Evolutionary conservation across 2,113 vertebrate species (phyloP).

Genomic region (Brevimyrus niger): DNA sequence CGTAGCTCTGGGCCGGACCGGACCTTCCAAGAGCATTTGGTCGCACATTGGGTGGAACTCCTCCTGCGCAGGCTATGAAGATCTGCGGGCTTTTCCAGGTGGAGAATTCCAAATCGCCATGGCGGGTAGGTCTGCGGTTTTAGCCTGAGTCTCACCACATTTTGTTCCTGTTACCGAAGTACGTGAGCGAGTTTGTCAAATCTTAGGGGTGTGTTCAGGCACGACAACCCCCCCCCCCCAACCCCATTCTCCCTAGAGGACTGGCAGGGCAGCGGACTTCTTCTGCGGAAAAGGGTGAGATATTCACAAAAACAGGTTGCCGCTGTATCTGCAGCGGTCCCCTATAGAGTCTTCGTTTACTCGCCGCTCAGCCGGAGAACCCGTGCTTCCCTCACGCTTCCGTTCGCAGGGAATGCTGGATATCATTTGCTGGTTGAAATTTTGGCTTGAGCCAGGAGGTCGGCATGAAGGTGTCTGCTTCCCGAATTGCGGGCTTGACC

Average conservation of each 20-base stretch:
- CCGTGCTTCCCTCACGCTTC: neutral
- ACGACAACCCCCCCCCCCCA: neutral
- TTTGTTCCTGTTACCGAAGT: neutral
- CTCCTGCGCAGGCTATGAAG: conserved; percentile 62
- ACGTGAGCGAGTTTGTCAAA: neutral
- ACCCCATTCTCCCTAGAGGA: neutral
- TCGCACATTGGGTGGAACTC: conserved; percentile 29
- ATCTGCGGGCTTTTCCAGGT: conserved; percentile 70
- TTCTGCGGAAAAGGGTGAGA: neutral
- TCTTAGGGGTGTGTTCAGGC: neutral
- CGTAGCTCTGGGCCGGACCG: conserved; percentile 35
- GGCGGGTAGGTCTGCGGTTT: conserved; percentile 74
- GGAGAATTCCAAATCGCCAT: conserved; percentile 68
- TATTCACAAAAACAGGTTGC: neutral
- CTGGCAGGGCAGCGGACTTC: neutral
- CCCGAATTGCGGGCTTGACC: neutral
- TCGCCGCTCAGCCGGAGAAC: neutral
- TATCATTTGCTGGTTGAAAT: neutral
- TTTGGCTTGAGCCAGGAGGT: neutral
- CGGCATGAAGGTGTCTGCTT: neutral
- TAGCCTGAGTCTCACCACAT: neutral
- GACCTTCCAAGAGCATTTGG: neutral
- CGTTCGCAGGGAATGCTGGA: neutral
- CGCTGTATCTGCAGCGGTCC: neutral
- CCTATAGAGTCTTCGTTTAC: neutral